Evolutionary conservation across 1,140 invertebrate species (phyloP), one percentile per base, ranked within the genome.

Genomic region (Drosophila simulans): DNA sequence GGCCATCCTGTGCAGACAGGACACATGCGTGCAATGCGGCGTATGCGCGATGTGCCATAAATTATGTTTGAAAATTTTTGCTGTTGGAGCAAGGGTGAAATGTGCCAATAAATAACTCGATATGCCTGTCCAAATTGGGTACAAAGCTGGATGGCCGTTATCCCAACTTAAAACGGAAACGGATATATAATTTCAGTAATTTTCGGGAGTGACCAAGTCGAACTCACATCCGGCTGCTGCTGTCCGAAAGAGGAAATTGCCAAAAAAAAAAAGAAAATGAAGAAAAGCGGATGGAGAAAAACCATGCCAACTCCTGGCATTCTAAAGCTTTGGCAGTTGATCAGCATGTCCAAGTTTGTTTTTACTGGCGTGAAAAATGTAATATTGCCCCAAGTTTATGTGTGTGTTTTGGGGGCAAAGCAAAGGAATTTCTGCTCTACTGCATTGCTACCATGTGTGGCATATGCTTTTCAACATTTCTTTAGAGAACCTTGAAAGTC

Each of bases 351-450:
- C 43, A 60, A 68, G 34, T 55, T 88, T 88, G 83, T 75, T 88
- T 88, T 86, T 79, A 86, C 88, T 86, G 82, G 82, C 77, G 82
- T 86, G 82, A 86, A 86, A 86, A 82, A 86, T 82, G 83, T 86
- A 86, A 86, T 86, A 86, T 82, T 79, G 83, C 78, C 53, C 31
- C n/a, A 11, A 59, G 48, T 34, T 27, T 34, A 22, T 68, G 39
- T 68, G 59, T 52, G 37, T 43, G 17, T 43, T 43, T 65, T 52
- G 42, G 25, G 39, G 34, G 48, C 42, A 53, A 63, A 68, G 55
- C 65, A 66, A 43, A 34, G 54, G 34, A 45, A 48, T 76, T 54
- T 73, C n/a, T 60, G 48, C 58, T 49, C 46, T 43, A 48, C 51
- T 69, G 78, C 59, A 65, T 70, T 56, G 45, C 62, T 62, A 69